These are phyloP conservation scores for Eupeodes latifasciatus DNA, from an alignment of 2,888 invertebrate species.

Conservation along the genomic window DNA sequence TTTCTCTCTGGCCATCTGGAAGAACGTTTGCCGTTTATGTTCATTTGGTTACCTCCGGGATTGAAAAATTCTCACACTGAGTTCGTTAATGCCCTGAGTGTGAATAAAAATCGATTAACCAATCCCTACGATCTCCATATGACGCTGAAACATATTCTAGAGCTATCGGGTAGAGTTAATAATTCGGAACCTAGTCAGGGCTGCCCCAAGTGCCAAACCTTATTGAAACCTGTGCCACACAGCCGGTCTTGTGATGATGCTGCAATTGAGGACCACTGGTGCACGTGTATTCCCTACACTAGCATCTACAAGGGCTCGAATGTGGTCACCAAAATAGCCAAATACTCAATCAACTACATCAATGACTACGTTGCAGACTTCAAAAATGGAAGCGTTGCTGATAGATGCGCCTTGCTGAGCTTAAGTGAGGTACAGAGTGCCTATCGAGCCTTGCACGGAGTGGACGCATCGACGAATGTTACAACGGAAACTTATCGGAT, in stretches of 20 bases:
- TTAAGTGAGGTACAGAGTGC: slow-evolving; percentile 86
- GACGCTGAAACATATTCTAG: slow-evolving; percentile 88
- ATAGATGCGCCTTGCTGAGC: slow-evolving; percentile 85
- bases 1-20: slow-evolving; percentile 91
- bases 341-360: slow-evolving; percentile 81
- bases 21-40: slow-evolving; percentile 90
- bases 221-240: slow-evolving; percentile 86
- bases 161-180: slow-evolving; percentile 84
- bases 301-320: slow-evolving; percentile 83
- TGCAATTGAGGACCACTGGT: slow-evolving; percentile 90
- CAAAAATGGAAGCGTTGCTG: slow-evolving; percentile 80
- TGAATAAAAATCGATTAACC: slow-evolving; percentile 88
- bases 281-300: slow-evolving; percentile 88
- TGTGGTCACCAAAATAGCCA: slow-evolving; percentile 85
- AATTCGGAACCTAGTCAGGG: slow-evolving; percentile 84
- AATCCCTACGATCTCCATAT: slow-evolving; percentile 91
- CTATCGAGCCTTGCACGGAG: slow-evolving; percentile 81
- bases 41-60: slow-evolving; percentile 88
- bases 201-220: slow-evolving; percentile 88
- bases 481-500: slow-evolving; percentile 86
- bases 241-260: slow-evolving; percentile 89
- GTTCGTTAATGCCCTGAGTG: slow-evolving; percentile 85
- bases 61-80: slow-evolving; percentile 86
- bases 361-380: slow-evolving; percentile 80
- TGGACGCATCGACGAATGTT: slow-evolving; percentile 60